A percentile compares a stretch with the other conserved stretches of the same genome.
phyloP scores from a whole-genome alignment of 2,888 invertebrate genomes.

The Limnephilus marmoratus region DNA sequence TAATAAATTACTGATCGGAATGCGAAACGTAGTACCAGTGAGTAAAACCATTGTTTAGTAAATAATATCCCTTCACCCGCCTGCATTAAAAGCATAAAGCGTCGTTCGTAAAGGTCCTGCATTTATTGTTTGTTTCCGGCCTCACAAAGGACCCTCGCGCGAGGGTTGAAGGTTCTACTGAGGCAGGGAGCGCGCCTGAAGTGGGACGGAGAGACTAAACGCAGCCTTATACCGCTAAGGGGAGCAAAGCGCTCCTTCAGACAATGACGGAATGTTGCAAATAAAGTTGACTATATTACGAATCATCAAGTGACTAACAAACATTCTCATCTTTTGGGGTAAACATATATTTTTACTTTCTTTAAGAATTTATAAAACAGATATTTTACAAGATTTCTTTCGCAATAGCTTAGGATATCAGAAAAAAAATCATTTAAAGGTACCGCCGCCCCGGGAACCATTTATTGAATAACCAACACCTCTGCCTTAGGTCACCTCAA shows the following conservation, averaged over 20 bases:
- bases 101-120: not conserved
- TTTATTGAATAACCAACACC: too few relatives aligned
- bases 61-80: not conserved
- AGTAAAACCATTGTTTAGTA: not conserved
- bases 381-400: too few relatives aligned
- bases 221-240: not conserved
- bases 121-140: constrained; percentile 12
- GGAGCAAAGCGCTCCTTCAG: not conserved
- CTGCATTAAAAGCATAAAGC: not conserved
- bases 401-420: too few relatives aligned
- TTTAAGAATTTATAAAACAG: not conserved
- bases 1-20: too few relatives aligned
- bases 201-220: constrained; percentile 10
- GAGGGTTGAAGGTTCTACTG: constrained; percentile 6
- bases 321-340: not conserved
- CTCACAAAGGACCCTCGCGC: constrained; percentile 9
- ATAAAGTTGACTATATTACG: not conserved
- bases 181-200: not conserved
- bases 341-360: not conserved
- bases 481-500: too few relatives aligned
- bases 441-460: too few relatives aligned
- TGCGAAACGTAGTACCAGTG: not conserved
- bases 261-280: not conserved
- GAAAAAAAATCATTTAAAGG: too few relatives aligned
- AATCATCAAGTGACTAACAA: not conserved